phyloP scores from a whole-genome alignment of 2,113 vertebrate genomes.

The Nyctereutes procyonoides region DNA sequence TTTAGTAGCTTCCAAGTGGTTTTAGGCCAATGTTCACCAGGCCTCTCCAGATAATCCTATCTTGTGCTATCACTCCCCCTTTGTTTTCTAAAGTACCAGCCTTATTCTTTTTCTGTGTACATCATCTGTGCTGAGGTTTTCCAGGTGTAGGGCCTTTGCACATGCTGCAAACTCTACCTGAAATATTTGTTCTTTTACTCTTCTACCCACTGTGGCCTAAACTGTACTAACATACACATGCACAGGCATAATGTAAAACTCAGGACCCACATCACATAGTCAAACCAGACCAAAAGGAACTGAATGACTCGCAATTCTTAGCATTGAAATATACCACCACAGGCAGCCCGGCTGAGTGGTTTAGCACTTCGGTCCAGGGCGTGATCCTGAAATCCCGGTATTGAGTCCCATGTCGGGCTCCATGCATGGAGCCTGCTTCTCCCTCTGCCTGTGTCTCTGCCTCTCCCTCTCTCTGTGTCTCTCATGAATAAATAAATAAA shows the following conservation, averaged over 20 bases:
- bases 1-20: background rate
- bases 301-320: background rate
- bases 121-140: background rate
- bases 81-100: background rate
- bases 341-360: no score
- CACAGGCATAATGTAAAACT: background rate
- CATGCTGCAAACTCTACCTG: background rate
- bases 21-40: constrained; percentile 39
- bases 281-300: constrained; percentile 15
- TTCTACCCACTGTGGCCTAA: background rate
- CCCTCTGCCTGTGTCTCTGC: no score
- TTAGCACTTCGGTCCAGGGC: no score
- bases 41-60: background rate
- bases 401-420: no score
- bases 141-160: background rate
- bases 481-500: no score
- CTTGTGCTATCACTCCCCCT: background rate
- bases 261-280: background rate
- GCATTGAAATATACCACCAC: background rate
- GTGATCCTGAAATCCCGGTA: no score
- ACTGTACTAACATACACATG: background rate
- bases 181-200: background rate
- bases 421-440: no score
- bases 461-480: no score
- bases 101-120: background rate